phyloP scores from a whole-genome alignment of 2,797 vertebrate species.

The Hemitrygon akajei region DNA sequence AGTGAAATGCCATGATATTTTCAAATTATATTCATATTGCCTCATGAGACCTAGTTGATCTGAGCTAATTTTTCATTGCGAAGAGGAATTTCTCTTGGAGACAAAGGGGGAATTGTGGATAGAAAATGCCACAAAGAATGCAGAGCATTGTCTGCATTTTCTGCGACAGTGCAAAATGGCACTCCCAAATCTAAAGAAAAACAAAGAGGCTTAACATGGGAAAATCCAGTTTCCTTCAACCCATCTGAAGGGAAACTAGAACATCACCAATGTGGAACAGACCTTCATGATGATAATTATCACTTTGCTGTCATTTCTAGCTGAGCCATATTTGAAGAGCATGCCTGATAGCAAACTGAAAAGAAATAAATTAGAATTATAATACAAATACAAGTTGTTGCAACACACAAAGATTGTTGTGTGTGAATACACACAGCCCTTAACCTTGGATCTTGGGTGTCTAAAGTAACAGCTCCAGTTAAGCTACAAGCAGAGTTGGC shows the following conservation, averaged over 20 bases:
- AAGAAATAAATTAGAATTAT: too few relatives aligned
- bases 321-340: background rate
- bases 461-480: too few relatives aligned
- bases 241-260: too few relatives aligned
- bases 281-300: background rate
- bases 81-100: background rate
- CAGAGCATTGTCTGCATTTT: background rate
- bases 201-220: too few relatives aligned
- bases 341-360: background rate
- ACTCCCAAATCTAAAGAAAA: background rate
- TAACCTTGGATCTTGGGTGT: too few relatives aligned
- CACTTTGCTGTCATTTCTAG: background rate
- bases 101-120: background rate
- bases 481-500: background rate
- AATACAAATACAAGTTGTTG: background rate
- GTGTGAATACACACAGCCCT: too few relatives aligned
- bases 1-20: too few relatives aligned
- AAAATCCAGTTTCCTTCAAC: background rate
- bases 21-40: background rate
- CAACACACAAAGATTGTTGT: background rate
- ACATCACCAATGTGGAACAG: background rate
- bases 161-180: background rate
- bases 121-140: background rate
- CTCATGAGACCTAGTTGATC: background rate
- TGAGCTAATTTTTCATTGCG: background rate